phyloP scores from a whole-genome alignment of 2,797 vertebrate genomes.

The Anguilla marmorata region DNA sequence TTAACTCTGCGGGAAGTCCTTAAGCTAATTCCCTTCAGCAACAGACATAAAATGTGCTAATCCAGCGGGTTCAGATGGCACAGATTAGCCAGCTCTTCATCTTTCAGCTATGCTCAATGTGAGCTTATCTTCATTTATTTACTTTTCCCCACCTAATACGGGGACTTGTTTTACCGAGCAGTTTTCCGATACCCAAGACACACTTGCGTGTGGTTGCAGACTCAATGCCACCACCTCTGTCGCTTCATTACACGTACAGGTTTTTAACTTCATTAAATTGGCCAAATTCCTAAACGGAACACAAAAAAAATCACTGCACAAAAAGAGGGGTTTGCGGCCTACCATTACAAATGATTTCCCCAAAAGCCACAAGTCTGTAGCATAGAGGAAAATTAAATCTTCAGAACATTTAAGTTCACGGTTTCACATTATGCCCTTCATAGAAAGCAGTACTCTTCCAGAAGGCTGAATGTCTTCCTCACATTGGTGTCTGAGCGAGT shows the following conservation, averaged over 20 bases:
- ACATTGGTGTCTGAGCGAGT: background rate
- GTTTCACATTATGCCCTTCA: background rate
- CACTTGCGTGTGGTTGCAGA: conserved; percentile 37
- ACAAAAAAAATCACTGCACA: conserved; percentile 54
- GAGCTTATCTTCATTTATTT: conserved; percentile 14
- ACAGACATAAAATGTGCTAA: conserved; percentile 32
- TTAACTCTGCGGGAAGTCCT: conserved; percentile 10
- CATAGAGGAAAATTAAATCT: conserved; percentile 36
- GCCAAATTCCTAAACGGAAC: conserved; percentile 73
- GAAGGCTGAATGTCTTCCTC: conserved; percentile 39
- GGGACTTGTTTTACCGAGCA: conserved; percentile 40
- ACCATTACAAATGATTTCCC: conserved; percentile 52
- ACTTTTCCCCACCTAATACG: background rate
- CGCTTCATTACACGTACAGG: conserved; percentile 55
- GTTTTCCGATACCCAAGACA: conserved; percentile 40
- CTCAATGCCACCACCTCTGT: conserved; percentile 44
- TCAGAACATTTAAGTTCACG: conserved; percentile 45
- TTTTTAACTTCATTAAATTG: conserved; percentile 77
- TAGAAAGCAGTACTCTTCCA: conserved; percentile 43
- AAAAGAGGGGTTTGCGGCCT: conserved; percentile 64
- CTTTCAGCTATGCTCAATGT: background rate
- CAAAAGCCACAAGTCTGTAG: conserved; percentile 50
- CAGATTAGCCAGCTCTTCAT: conserved; percentile 17
- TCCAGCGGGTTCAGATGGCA: conserved; percentile 26
- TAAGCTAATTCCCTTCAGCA: conserved; percentile 13